Percentiles rank a stretch among this genome's conserved stretches.
These are phyloP conservation scores for Helogale parvula DNA, from an alignment of 2,113 vertebrate species.

Conservation along the genomic window DNA sequence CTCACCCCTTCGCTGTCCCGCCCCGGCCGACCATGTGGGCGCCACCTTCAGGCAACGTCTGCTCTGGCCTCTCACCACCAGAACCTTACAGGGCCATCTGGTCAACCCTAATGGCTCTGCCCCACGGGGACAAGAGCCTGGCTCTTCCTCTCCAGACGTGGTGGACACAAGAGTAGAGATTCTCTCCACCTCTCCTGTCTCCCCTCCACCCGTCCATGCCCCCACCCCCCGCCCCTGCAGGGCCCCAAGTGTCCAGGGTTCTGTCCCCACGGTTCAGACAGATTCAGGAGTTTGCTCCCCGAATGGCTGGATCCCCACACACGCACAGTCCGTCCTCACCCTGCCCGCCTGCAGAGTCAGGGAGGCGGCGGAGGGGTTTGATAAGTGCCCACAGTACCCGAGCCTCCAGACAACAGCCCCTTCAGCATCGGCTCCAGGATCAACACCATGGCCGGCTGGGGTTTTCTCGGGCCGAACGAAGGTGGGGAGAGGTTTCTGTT, in stretches of 20 bases:
- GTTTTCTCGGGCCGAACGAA: not conserved
- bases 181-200: not conserved
- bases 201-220: fast-evolving
- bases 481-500: conserved; percentile 21
- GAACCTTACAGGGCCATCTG: not conserved
- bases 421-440: not conserved
- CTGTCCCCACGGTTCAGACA: fast-evolving
- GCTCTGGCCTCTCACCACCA: not conserved
- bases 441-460: not conserved
- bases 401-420: conserved; percentile 27
- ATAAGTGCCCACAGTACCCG: not conserved
- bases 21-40: fast-evolving
- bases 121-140: not conserved
- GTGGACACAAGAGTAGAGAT: not conserved
- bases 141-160: not conserved
- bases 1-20: no score
- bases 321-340: fast-evolving
- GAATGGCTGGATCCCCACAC: fast-evolving
- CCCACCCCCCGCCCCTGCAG: fast-evolving
- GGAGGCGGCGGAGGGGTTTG: not conserved
- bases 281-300: fast-evolving
- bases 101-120: fast-evolving
- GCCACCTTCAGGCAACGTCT: not conserved
- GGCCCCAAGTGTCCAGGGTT: fast-evolving
- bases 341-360: not conserved